These are phyloP conservation scores for Drosophila saltans DNA, from an alignment of 1,140 invertebrate genomes.

Conservation along the genomic window DNA sequence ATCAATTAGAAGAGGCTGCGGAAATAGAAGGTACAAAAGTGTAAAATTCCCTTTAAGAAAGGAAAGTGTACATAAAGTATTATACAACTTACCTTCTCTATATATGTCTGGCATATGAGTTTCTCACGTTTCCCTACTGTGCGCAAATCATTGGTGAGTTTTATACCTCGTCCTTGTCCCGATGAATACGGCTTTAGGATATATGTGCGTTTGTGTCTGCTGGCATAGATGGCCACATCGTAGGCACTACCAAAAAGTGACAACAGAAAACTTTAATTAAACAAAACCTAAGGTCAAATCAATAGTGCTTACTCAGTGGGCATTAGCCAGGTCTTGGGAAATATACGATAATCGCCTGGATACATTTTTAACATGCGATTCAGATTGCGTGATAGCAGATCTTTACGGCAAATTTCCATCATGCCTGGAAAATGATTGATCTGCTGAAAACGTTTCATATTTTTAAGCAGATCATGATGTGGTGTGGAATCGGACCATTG, in stretches of 20 bases:
- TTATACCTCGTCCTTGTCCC: conserved; percentile 94
- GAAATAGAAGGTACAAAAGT: conserved; percentile 32
- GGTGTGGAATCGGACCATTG: conserved; percentile 94
- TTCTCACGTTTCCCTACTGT: conserved; percentile 91
- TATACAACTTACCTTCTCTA: conserved; percentile 84
- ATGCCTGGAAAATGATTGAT: conserved; percentile 96
- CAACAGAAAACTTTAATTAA: background rate
- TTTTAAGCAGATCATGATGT: conserved; percentile 91
- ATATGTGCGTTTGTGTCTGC: conserved; percentile 89
- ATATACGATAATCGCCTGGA: conserved; percentile 95
- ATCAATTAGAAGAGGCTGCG: conserved; percentile 93
- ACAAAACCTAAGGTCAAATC: too few relatives aligned
- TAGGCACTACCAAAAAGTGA: conserved; percentile 51
- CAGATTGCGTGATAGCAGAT: conserved; percentile 92
- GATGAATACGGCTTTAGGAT: conserved; percentile 95
- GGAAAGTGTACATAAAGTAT: too few relatives aligned
- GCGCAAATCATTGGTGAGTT: conserved; percentile 89
- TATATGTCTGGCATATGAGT: conserved; percentile 93
- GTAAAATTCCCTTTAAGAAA: background rate
- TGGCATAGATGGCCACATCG: conserved; percentile 64
- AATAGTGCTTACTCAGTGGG: conserved; percentile 89
- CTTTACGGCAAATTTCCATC: conserved; percentile 94
- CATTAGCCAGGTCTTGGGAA: conserved; percentile 95
- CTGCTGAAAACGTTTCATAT: conserved; percentile 95
- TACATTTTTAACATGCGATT: conserved; percentile 93